Base-by-base conservation (phyloP, 2,888 invertebrate species). In the Ennomos quercinarius region DNA sequence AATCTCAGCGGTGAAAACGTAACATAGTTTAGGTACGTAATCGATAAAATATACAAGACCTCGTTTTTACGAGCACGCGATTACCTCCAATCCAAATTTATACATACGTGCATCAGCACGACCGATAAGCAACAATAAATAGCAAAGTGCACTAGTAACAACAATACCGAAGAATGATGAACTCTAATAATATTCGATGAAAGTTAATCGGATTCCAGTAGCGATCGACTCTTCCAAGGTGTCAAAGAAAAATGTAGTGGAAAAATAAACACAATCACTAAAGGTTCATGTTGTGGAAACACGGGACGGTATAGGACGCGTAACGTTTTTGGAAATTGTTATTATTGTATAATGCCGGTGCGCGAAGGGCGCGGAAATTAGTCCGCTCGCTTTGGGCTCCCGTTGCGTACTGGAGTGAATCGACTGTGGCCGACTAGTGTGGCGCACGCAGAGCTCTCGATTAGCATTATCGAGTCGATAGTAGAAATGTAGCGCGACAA, bases 351-450 rank as follows among this genome's bases (percentile, higher is more conserved):
- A 6, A 27, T 71, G 80, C 83, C 85, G 85, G 84, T 70, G 67
- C 68, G 58, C 68, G 60, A 50, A 65, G 60, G 39, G 61, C 71
- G 73, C 70, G 73, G 63, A 64, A 67, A 71, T 70, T 79, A 85
- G 83, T 77, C 76, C 81, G 76, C 63, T 67, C 77, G 71, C 79
- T 72, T 67, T 68, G 72, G 73, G 63, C 68, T 80, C 78, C 74
- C 77, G 74, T 76, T 81, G 86, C 88, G 88, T 86, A 91, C 91
- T 90, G 74, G 77, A 83, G 76, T 79, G 78, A 80, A 85, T 81
- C 79, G 83, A 78, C 77, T 42, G 74, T 68, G 70, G 72, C 66
- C 68, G 70, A 65, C 67, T 89, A 89, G 89, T 87, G 91, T 75
- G 82, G 90, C 84, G 87, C 89, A 88, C 85, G 87, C 87, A 65